These are phyloP conservation scores for Autographa pulchrina DNA, from an alignment of 2,888 invertebrate genomes.

Conservation along the genomic window DNA sequence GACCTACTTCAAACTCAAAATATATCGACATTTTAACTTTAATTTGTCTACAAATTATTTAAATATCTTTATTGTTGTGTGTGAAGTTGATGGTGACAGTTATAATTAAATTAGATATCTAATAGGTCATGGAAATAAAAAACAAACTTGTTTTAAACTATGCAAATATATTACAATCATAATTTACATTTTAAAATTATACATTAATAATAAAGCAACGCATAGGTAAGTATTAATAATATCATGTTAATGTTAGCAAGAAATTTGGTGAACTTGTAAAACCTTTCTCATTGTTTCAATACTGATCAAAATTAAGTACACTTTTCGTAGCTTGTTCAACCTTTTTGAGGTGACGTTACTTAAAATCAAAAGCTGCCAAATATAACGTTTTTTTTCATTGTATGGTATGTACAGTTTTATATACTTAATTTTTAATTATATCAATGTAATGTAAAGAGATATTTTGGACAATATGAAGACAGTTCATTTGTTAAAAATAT, in stretches of 20 bases:
- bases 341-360: slow-evolving; percentile 14
- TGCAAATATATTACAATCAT: slow-evolving; percentile 82
- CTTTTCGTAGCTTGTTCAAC: slow-evolving; percentile 29
- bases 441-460: slow-evolving; percentile 13
- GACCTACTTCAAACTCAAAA: slow-evolving; percentile 78
- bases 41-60: background rate
- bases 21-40: slow-evolving; percentile 79
- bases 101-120: slow-evolving; percentile 56
- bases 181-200: slow-evolving; percentile 76
- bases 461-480: slow-evolving; percentile 13
- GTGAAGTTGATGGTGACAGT: background rate
- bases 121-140: slow-evolving; percentile 66
- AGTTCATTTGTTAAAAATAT: slow-evolving; percentile 16
- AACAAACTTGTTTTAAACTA: slow-evolving; percentile 67
- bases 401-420: slow-evolving; percentile 19
- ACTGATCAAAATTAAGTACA: slow-evolving; percentile 73
- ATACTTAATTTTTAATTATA: slow-evolving; percentile 40
- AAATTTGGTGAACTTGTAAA: slow-evolving; percentile 33
- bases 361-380: slow-evolving; percentile 49
- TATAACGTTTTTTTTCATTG: slow-evolving; percentile 14
- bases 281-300: slow-evolving; percentile 55
- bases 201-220: slow-evolving; percentile 62
- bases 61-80: background rate
- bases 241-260: slow-evolving; percentile 43
- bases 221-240: slow-evolving; percentile 47